Evolutionary conservation across 2,888 invertebrate species (phyloP).

Genomic region (Sipha maydis): DNA sequence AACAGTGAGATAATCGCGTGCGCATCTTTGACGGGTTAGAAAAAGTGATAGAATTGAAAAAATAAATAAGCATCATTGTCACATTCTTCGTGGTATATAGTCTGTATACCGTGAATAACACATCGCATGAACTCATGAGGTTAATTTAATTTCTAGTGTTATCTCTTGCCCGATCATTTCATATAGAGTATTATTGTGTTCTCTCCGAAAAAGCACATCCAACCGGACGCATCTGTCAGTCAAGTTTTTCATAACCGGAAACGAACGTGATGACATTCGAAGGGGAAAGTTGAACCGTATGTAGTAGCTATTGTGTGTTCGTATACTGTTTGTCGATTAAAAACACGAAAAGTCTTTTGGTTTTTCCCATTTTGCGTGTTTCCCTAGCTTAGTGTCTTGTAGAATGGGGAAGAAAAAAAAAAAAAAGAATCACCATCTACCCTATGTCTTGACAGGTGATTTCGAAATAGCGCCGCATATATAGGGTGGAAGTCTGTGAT

Average conservation of each 20-base stretch:
- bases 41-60: no score
- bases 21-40: no score
- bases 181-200: not conserved
- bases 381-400: constrained; percentile 34
- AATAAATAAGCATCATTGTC: no score
- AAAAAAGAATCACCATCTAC: constrained; percentile 47
- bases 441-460: constrained; percentile 59
- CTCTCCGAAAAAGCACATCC: constrained; percentile 10
- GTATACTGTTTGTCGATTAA: constrained; percentile 29
- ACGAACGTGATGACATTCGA: constrained; percentile 23
- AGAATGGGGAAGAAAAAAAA: not conserved
- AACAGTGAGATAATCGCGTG: no score
- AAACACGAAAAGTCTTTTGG: constrained; percentile 58
- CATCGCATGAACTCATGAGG: not conserved
- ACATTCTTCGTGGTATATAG: no score
- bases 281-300: constrained; percentile 10
- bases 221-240: constrained; percentile 24
- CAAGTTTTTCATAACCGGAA: constrained; percentile 56
- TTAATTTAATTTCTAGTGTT: not conserved
- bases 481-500: constrained; percentile 37
- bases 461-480: constrained; percentile 6
- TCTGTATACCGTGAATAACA: no score
- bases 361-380: constrained; percentile 45
- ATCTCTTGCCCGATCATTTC: not conserved
- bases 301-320: constrained; percentile 29